Evolutionary conservation across 2,888 invertebrate genomes (phyloP), one percentile per base, ranked within the genome.

Genomic region (Torymus texanus): DNA sequence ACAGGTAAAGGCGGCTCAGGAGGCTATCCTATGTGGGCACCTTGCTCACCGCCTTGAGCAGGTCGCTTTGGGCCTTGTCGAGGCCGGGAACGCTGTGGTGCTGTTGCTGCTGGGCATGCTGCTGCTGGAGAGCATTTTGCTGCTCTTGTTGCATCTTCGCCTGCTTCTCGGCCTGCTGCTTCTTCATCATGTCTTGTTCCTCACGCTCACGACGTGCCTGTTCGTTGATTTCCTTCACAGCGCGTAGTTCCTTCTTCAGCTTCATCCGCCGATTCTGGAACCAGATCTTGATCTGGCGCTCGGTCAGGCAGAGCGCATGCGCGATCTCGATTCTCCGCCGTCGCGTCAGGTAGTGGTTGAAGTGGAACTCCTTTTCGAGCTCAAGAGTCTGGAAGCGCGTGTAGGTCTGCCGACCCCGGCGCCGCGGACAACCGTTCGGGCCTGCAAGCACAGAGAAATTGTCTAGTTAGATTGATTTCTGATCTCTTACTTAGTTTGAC

Each of bases 311-410:
- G 81, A 98, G 94, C 77, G 97, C 97, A 91, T 98, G 98, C 65
- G 98, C 98, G 86, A 98, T 98, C 92, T 98, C 98, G 92, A 98
- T 98, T 92, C 98, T 94, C 91, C 98, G 95, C 90, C 98, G 94
- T 90, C 98, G 94, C 87, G 98, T 98, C 91, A 98, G 93, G 92
- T 98, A 98, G 90, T 98, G 97, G 92, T 98, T 98, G 92, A 97
- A 98, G 90, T 98, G 97, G 92, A 98, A 98, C 93, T 98, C 98
- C 92, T 98, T 98, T 91, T 98, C 98, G 91, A 98, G 93, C 91
- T 98, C 98, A 92, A 98, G 92, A 29, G 98, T 98, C 92, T 99
- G 98, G 94, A 98, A 98, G 88, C 98, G 95, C 84, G 98, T 98
- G 93, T 98, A 98, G 18, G 98, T 98, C 92, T 98, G 98, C 86